phyloP scores from a whole-genome alignment of 2,113 vertebrate genomes.

The Aepyceros melampus region DNA sequence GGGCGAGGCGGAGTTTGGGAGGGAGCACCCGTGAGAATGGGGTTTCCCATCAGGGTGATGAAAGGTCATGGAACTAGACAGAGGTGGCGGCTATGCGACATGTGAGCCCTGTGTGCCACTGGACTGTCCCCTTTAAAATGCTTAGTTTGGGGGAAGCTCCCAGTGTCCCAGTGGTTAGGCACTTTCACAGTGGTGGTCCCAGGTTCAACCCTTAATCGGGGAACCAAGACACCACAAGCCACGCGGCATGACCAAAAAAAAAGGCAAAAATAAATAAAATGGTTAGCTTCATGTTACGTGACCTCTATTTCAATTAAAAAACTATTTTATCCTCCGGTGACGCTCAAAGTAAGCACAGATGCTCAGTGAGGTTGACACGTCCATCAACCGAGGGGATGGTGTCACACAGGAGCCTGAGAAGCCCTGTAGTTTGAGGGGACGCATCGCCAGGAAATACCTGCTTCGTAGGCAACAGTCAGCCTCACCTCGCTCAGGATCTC shows the following conservation, averaged over 20 bases:
- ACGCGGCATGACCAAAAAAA: background rate
- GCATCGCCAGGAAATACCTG: background rate
- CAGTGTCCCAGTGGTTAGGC: background rate
- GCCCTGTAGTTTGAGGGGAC: background rate
- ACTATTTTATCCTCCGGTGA: background rate
- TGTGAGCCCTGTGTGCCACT: background rate
- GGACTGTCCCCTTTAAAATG: background rate
- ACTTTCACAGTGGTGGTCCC: background rate
- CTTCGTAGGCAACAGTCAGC: background rate
- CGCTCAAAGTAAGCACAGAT: background rate
- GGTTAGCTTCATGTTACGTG: background rate
- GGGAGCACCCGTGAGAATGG: background rate
- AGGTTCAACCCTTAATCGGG: background rate
- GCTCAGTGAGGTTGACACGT: background rate
- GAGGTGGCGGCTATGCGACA: background rate
- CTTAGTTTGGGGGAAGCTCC: background rate
- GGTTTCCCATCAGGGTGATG: background rate
- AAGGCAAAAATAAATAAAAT: background rate
- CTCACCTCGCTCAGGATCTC: conserved; percentile 87
- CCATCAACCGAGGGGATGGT: background rate
- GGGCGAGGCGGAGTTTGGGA: background rate
- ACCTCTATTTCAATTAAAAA: background rate
- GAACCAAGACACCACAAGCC: background rate
- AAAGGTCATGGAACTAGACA: background rate
- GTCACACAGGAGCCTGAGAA: background rate